Evolutionary conservation across 2,888 invertebrate species (phyloP), one percentile per base, ranked within the genome.

Genomic region (Dicyrtomina minuta): DNA sequence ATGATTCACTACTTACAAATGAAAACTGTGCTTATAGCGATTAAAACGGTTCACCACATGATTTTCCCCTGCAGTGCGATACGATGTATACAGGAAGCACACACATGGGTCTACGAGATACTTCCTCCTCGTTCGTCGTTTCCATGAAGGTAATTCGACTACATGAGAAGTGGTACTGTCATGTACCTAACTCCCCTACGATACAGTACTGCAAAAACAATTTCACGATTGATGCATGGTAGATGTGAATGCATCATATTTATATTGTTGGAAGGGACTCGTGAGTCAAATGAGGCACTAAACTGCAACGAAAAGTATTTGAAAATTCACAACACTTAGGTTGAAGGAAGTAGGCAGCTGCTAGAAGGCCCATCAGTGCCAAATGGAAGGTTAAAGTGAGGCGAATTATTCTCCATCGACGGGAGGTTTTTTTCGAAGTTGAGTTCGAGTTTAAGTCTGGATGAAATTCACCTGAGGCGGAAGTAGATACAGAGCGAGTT

Each of bases 301-400:
- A 66, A 67, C 75, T 75, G 72, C 77, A 77, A 60, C 77, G 75
- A 70, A 77, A 78, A 53, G 78, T 76, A 69, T 78, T 78, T 59
- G 75, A 68, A 58, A 70, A 77, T 71, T 78, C 78, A 67, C 78
- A 78, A 70, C 78, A 78, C 60, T 72, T 74, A 39, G 78, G 78
- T 24, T 77, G 73, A 22, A 78, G 71, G 56, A 77, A 75, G 66
- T 75, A 77, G 15, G 78, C 78, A 20, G 74, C 76, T 15, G 75
- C 72, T 56, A 77, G 72, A 26, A 78, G 71, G 22, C 77, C 77
- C 77, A 78, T 76, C 43, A 78, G 70, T 20, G 76, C 76, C 55
- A 78, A 68, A 59, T 78, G 77, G 66, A 78, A 78, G 59, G 76
- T 72, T 26, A 78, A 68, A 60, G 77, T 74, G 49, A 75, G 70